Conservation (phyloP, 1,140 invertebrate species). For the Calliphora vicina region DNA sequence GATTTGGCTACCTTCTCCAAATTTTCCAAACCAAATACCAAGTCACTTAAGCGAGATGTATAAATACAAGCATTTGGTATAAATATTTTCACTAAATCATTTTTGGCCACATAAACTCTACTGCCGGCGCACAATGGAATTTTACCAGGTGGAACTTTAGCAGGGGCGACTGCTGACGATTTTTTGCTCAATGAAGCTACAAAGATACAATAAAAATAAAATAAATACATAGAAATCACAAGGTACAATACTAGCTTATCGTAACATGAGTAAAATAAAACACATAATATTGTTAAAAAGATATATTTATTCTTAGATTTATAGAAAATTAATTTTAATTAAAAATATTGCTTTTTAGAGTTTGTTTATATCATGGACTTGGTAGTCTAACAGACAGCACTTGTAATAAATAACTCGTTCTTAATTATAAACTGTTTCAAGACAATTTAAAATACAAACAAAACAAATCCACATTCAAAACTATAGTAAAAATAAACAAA, state of each 20-base stretch:
- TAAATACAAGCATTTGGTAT: constrained; percentile 47
- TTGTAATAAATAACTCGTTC: too few species aligned
- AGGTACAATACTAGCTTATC: too few species aligned
- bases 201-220: background rate
- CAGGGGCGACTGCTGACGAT: background rate
- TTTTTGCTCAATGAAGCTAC: background rate
- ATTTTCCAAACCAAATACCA: constrained; percentile 54
- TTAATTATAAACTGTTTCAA: too few species aligned
- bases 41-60: constrained; percentile 52
- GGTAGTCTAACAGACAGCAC: too few species aligned
- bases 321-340: too few species aligned
- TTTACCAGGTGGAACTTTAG: constrained; percentile 3
- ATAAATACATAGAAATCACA: background rate
- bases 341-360: too few species aligned
- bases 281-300: background rate
- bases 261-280: background rate
- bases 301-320: too few species aligned
- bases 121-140: constrained; percentile 44
- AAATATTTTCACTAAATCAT: constrained; percentile 40
- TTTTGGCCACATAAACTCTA: constrained; percentile 42
- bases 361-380: too few species aligned
- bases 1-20: constrained; percentile 43
- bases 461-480: too few species aligned
- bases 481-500: background rate
- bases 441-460: too few species aligned